phyloP scores from a whole-genome alignment of 2,113 vertebrate genomes.

The Sturnira hondurensis region DNA sequence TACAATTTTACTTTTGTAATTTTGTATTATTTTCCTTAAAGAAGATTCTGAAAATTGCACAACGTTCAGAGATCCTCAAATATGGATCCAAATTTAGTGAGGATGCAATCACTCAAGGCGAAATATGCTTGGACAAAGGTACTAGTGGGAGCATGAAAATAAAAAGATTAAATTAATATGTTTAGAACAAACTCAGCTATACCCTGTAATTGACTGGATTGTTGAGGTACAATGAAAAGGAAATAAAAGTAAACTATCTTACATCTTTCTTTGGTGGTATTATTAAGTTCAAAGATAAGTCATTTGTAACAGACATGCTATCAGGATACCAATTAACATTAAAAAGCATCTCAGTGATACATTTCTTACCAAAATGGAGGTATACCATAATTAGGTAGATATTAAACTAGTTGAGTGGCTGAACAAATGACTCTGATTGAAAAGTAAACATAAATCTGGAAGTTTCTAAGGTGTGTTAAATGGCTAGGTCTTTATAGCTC shows the following conservation, averaged over 20 bases:
- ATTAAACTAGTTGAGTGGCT: background rate
- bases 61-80: background rate
- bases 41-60: background rate
- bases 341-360: background rate
- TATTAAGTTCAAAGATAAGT: constrained; percentile 24
- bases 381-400: background rate
- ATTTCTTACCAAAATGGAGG: background rate
- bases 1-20: background rate
- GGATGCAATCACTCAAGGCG: background rate
- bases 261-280: background rate
- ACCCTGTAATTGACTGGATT: background rate
- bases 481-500: background rate
- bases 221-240: background rate
- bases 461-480: background rate
- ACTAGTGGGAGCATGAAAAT: background rate
- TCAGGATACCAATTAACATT: background rate
- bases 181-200: background rate
- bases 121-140: background rate
- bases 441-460: background rate
- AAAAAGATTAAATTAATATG: background rate
- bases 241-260: background rate
- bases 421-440: background rate
- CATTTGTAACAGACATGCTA: background rate
- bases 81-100: background rate
- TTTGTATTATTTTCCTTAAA: constrained; percentile 4